Conservation (phyloP, 2,797 vertebrate species). For the Alosa sapidissima region DNA sequence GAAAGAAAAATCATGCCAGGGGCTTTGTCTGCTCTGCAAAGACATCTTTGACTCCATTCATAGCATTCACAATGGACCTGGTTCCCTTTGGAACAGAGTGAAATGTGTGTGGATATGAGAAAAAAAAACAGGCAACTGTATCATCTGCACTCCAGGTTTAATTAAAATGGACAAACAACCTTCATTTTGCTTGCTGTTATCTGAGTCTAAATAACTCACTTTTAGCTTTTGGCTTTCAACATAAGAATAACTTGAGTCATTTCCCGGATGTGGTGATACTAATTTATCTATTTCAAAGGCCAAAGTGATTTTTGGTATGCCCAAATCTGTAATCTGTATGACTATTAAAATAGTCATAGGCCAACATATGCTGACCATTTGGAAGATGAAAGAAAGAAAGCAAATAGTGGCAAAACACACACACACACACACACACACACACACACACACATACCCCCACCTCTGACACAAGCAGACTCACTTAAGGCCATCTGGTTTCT, state of each 20-base stretch:
- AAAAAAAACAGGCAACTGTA: background rate
- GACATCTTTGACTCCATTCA: background rate
- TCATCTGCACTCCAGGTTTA: background rate
- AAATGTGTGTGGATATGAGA: background rate
- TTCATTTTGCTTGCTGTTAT: background rate
- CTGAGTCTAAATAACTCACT: background rate
- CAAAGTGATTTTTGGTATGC: background rate
- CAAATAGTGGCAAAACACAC: background rate
- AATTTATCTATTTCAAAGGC: background rate
- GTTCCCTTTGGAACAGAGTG: background rate
- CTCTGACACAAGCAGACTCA: background rate
- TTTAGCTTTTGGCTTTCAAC: background rate
- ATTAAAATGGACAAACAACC: background rate
- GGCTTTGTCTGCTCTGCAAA: background rate
- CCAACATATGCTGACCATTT: background rate
- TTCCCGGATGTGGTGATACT: background rate
- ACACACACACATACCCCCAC: constrained; percentile 36
- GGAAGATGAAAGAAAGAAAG: background rate
- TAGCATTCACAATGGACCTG: background rate
- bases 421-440: constrained; percentile 28
- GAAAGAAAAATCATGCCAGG: background rate
- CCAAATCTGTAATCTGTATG: background rate
- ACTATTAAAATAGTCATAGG: background rate
- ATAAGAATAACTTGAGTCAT: background rate
- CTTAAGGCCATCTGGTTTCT: constrained; percentile 51